Conservation (phyloP, 2,113 vertebrate genomes). For the Podilymbus podiceps region DNA sequence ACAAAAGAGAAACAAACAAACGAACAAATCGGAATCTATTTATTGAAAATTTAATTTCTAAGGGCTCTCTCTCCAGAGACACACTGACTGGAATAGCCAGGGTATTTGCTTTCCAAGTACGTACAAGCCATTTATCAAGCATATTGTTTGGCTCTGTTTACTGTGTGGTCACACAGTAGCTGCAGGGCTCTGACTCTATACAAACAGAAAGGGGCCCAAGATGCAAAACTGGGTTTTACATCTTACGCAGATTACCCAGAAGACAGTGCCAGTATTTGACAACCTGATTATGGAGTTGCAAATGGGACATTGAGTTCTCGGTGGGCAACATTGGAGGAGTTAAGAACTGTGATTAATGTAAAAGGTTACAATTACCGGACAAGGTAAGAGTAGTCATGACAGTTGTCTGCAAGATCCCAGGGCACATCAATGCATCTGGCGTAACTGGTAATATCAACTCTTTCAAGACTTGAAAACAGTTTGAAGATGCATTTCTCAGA, state of each 20-base stretch:
- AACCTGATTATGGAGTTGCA: not conserved
- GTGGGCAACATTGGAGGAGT: not conserved
- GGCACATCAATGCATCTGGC: not conserved
- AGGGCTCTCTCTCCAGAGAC: not conserved
- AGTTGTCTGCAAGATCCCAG: not conserved
- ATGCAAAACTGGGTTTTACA: not conserved
- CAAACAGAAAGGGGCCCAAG: not conserved
- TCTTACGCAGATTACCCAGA: not conserved
- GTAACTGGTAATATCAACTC: not conserved
- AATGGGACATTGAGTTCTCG: not conserved
- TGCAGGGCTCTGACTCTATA: not conserved
- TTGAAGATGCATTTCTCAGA: not conserved
- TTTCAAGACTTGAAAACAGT: not conserved
- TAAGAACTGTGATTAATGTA: not conserved
- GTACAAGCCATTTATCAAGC: not conserved
- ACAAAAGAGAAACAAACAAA: not conserved
- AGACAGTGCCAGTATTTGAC: rapidly evolving
- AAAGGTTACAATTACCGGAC: not conserved
- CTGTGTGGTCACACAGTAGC: not conserved
- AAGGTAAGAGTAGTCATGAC: not conserved
- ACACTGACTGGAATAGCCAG: not conserved
- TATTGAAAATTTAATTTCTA: not conserved
- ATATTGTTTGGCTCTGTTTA: not conserved
- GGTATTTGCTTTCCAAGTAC: rapidly evolving
- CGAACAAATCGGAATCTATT: not conserved